These are phyloP conservation scores for Amphibalanus amphitrite DNA, from an alignment of 1,140 invertebrate genomes.

Conservation along the genomic window DNA sequence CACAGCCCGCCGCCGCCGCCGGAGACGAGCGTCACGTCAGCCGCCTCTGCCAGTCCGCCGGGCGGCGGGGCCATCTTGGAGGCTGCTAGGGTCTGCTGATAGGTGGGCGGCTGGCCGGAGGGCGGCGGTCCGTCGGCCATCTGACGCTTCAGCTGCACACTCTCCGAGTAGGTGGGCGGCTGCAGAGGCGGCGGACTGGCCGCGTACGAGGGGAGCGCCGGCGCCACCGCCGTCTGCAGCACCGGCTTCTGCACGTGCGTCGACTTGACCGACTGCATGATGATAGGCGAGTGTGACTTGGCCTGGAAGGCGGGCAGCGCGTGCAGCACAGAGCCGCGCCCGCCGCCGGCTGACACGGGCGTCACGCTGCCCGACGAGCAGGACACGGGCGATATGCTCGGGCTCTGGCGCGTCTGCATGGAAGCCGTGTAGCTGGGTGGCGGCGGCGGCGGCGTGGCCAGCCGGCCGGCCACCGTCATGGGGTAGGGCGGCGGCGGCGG, in stretches of 20 bases:
- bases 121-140: slow-evolving; percentile 6
- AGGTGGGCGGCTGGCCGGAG: slow-evolving; percentile 19
- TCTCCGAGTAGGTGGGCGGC: slow-evolving; percentile 28
- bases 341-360: slow-evolving; percentile 7
- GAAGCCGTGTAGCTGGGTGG: slow-evolving; percentile 65
- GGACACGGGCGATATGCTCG: slow-evolving; percentile 22
- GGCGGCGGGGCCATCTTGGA: slow-evolving; percentile 17
- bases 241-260: slow-evolving; percentile 86
- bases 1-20: not conserved
- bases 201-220: slow-evolving; percentile 40
- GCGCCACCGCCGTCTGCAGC: slow-evolving; percentile 79
- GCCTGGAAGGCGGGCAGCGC: slow-evolving; percentile 61
- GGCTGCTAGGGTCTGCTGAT: slow-evolving; percentile 21
- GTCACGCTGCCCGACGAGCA: slow-evolving; percentile 5
- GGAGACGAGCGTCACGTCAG: not conserved
- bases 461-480: slow-evolving; percentile 30
- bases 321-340: slow-evolving; percentile 24
- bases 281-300: slow-evolving; percentile 73
- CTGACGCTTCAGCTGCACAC: slow-evolving; percentile 24
- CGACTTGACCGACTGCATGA: slow-evolving; percentile 90
- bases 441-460: slow-evolving; percentile 39
- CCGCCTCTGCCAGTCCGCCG: slow-evolving; percentile 6
- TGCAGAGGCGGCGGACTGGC: slow-evolving; percentile 21
- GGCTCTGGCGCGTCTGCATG: slow-evolving; percentile 67
- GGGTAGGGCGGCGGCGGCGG: slow-evolving; percentile 61